A percentile compares a stretch with the other conserved stretches of the same genome.
Evolutionary conservation across 2,888 invertebrate genomes (phyloP).

Genomic region (Phanerotoma sp.): DNA sequence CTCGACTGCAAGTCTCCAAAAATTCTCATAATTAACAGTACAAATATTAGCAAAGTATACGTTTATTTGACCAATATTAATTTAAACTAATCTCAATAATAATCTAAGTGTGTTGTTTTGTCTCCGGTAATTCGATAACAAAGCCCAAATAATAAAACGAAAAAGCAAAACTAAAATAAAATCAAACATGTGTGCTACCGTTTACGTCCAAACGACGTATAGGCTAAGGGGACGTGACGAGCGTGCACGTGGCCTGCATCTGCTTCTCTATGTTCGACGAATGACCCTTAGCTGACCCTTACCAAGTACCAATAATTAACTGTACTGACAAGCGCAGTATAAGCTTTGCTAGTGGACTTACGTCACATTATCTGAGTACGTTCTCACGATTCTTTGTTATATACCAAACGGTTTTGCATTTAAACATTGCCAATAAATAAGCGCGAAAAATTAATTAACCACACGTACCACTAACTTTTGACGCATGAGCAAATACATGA

Average conservation of each 20-base stretch:
- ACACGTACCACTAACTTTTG: constrained; percentile 1
- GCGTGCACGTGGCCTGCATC: constrained; percentile 51
- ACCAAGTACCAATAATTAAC: constrained; percentile 55
- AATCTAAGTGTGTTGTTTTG: too few species aligned
- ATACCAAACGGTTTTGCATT: constrained; percentile 7
- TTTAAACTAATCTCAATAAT: too few species aligned
- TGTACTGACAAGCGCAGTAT: constrained; percentile 33
- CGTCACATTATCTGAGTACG: constrained; percentile 11
- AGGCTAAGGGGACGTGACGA: constrained; percentile 22
- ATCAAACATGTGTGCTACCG: background rate
- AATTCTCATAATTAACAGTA: too few species aligned
- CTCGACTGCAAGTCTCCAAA: too few species aligned
- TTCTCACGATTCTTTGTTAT: constrained; percentile 8
- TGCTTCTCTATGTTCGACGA: constrained; percentile 40
- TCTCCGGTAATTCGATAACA: too few species aligned
- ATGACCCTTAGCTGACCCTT: constrained; percentile 51
- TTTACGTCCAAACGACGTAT: too few species aligned
- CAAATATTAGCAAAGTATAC: too few species aligned
- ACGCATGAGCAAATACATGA: constrained; percentile 63
- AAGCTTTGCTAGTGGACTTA: constrained; percentile 6
- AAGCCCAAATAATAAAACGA: too few species aligned
- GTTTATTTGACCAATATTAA: too few species aligned
- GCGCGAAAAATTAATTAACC: too few species aligned
- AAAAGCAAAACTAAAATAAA: too few species aligned
- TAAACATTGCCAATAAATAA: too few species aligned